Evolutionary conservation across 2,113 vertebrate species (phyloP), one percentile per base, ranked within the genome.

Genomic region (Colaptes auratus): DNA sequence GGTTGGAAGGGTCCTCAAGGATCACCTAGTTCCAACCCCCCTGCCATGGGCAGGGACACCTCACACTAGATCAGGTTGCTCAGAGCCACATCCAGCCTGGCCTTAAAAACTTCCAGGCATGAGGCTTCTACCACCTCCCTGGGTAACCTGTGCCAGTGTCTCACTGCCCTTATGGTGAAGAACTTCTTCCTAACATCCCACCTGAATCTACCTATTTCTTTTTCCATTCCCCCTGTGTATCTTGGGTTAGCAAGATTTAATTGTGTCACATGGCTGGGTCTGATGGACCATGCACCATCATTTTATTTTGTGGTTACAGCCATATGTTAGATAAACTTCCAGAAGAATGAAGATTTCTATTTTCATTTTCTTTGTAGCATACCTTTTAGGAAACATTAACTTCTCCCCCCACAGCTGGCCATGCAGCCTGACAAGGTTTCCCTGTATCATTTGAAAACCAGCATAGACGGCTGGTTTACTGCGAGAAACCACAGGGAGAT

Each of bases 301-400:
- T 74, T 75, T 36, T 84, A 64, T 59, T 80, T 21, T 67, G 35
- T 10, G 5, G 31, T 82, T 87, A 42, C 86, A 90, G 50, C 58
- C 71, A 12, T 33, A 46, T 10, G 0, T 70, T 90, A 77, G 72
- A 92, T 28, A 84, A 70, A 42, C 35, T 92, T 56, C 48, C 50
- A 71, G 58, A 78, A 84, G 78, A 39, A 80, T 2, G 3, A 80
- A 35, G 33, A 61, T 46, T 93, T 94, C 78, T 81, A 92, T 83
- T 81, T 91, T 21, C 28, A 60, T 93, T 95, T 96, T 96, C 82
- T 85, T 86, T 66, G 85, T 10, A 66, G 78, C 58, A 90, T 53
- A 63, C 52, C 46, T 92, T 96, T 81, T 58, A 87, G 80, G 92
- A 95, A 35, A 92, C 93, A 97, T 92, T 91, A 93, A 95, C 95